These are phyloP conservation scores for Alces alces DNA, from an alignment of 2,113 vertebrate genomes.

Conservation along the genomic window DNA sequence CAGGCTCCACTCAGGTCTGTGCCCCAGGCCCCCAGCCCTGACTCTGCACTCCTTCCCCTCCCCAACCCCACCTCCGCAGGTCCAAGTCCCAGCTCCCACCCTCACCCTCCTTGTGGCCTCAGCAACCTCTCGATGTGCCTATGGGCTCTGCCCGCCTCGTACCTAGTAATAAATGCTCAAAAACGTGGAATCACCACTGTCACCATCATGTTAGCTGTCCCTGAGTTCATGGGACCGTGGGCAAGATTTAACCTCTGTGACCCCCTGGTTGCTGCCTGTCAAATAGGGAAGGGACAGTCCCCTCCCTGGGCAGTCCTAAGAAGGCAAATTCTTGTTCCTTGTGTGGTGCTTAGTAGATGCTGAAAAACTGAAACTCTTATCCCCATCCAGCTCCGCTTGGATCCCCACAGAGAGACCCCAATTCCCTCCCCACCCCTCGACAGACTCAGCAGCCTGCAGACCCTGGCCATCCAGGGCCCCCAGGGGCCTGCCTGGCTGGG, in stretches of 20 bases:
- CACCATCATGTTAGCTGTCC: fast-evolving
- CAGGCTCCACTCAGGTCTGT: neutral
- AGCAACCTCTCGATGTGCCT: neutral
- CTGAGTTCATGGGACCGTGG: fast-evolving
- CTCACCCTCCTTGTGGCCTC: neutral
- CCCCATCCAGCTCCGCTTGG: neutral
- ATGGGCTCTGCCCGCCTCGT: neutral
- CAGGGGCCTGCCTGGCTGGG: neutral
- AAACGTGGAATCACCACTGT: fast-evolving
- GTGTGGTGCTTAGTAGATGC: neutral
- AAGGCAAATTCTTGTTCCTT: neutral
- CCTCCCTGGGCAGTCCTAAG: neutral
- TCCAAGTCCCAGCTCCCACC: neutral
- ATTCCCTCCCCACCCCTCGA: neutral
- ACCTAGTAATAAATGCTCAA: fast-evolving
- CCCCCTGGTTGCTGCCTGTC: neutral
- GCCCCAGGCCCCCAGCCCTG: neutral
- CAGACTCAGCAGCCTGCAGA: neutral
- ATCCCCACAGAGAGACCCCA: neutral
- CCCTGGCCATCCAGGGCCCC: neutral
- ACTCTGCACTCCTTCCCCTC: neutral
- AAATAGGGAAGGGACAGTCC: neutral
- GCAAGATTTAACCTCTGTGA: neutral
- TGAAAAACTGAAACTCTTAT: fast-evolving
- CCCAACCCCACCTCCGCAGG: fast-evolving